Conservation (phyloP, 1,140 invertebrate genomes). For the Sinonovacula constricta region DNA sequence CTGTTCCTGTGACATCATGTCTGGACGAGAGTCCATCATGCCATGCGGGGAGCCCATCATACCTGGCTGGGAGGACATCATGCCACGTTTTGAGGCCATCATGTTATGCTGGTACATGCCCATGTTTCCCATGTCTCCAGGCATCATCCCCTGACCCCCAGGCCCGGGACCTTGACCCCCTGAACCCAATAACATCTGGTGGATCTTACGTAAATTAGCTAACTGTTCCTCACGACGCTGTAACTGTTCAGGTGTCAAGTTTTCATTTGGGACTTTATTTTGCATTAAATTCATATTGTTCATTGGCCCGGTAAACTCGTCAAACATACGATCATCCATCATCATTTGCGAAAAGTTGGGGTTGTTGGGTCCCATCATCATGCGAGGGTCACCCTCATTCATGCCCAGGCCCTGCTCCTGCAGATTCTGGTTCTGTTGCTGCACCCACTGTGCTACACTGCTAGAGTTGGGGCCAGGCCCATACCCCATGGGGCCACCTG, state of each 20-base stretch:
- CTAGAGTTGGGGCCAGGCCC: slow-evolving; percentile 55
- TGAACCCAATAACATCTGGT: slow-evolving; percentile 89
- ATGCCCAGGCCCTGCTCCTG: slow-evolving; percentile 66
- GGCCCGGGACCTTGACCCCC: slow-evolving; percentile 61
- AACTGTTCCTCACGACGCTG: slow-evolving; percentile 95
- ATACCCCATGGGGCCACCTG: slow-evolving; percentile 21
- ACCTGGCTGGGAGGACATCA: slow-evolving; percentile 72
- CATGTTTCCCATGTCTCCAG: slow-evolving; percentile 35
- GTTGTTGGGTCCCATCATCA: slow-evolving; percentile 57
- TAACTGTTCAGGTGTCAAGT: slow-evolving; percentile 96
- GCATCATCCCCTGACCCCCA: slow-evolving; percentile 54
- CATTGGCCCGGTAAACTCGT: slow-evolving; percentile 53
- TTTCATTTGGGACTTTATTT: slow-evolving; percentile 89
- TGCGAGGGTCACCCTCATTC: slow-evolving; percentile 61
- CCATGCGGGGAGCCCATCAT: slow-evolving; percentile 70
- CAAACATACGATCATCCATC: slow-evolving; percentile 64
- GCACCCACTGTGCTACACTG: slow-evolving; percentile 74
- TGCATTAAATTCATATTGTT: slow-evolving; percentile 70
- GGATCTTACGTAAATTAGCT: slow-evolving; percentile 94
- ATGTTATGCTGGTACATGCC: slow-evolving; percentile 72
- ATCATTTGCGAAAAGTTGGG: slow-evolving; percentile 62
- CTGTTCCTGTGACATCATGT: slow-evolving; percentile 68
- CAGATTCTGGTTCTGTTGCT: slow-evolving; percentile 74
- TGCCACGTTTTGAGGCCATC: slow-evolving; percentile 68
- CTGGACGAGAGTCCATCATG: slow-evolving; percentile 54